Base-by-base conservation (phyloP, 2,797 vertebrate species). In the Cygnus olor region DNA sequence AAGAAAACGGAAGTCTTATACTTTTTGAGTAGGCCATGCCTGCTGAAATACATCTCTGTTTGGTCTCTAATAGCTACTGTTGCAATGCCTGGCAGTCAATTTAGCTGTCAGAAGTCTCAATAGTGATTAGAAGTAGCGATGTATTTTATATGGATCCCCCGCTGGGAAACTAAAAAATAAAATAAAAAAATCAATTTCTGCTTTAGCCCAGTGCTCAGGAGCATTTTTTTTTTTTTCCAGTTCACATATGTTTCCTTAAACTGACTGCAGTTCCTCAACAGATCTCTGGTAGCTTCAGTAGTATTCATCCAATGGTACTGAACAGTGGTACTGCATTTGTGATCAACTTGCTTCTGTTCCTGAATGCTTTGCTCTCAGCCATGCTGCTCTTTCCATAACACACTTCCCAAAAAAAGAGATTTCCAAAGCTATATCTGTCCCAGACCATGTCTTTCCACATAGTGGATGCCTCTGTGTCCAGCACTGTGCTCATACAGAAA, bases 1-100 rank as follows among this genome's bases (percentile, higher is more conserved):
- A 91, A 76, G 42, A n/a, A 79, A 80, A 71, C 5, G 5, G 12
- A 56, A 56, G 10, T 61, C n/a, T 74, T 78, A 38, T 3, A 10
- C 8, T 45, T 82, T 91, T 73, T 34, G 30, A 11, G 16, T 60
- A 44, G 77, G 38, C 32, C 7, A 38, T 49, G 13, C 11, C 76
- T 89, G 47, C 34, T 74, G 71, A 94, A 89, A 80, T 19, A 12
- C 13, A n/a, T 85, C 53, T 82, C 74, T 80, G 11, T 72, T 78
- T 34, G 15, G 17, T 47, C 14, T 93, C 53, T 70, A 27, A 30
- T 51, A 68, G 17, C 32, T 66, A 17, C 30, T 74, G 19, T 32
- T 68, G 19, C 32, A 38, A 34, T 9, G 15, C 66, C 64, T 54
- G 40, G n/a, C 30, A 34, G 24, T 76, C 21, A 17, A 5, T 76